Percentiles rank a stretch among this genome's conserved stretches.
phyloP scores from a whole-genome alignment of 2,888 invertebrate species.

The Acrobasis repandana region DNA sequence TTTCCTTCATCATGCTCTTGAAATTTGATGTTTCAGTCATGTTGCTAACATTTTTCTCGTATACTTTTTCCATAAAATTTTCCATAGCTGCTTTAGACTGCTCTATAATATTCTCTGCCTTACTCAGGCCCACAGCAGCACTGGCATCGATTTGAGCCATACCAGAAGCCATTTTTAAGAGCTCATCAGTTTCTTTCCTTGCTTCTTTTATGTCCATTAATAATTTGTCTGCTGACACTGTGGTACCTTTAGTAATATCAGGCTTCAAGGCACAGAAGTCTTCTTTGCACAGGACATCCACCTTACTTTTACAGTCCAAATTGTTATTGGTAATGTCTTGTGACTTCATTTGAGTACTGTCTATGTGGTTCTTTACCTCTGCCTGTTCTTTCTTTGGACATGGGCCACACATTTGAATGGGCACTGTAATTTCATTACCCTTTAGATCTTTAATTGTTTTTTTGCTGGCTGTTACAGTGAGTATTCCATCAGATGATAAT shows the following conservation, averaged over 20 bases:
- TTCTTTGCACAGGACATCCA: slow-evolving; percentile 41
- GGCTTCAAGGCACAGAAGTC: slow-evolving; percentile 47
- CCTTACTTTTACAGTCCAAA: slow-evolving; percentile 35
- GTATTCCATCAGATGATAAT: slow-evolving; percentile 53
- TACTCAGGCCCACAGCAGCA: not conserved
- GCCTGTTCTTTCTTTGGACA: slow-evolving; percentile 28
- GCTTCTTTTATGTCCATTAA: slow-evolving; percentile 25
- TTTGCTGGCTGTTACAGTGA: slow-evolving; percentile 46
- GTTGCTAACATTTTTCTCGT: slow-evolving; percentile 30
- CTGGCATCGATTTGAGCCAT: slow-evolving; percentile 18
- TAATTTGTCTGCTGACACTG: slow-evolving; percentile 29
- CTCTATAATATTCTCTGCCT: slow-evolving; percentile 29
- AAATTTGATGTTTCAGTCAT: slow-evolving; percentile 34
- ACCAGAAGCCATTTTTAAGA: slow-evolving; percentile 27
- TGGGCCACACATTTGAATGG: slow-evolving; percentile 44
- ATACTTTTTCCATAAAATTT: slow-evolving; percentile 36
- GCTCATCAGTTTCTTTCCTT: slow-evolving; percentile 34
- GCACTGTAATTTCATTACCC: slow-evolving; percentile 46
- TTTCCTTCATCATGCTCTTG: slow-evolving; percentile 33
- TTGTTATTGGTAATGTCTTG: slow-evolving; percentile 33
- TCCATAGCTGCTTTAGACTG: slow-evolving; percentile 33
- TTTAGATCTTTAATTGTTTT: slow-evolving; percentile 28
- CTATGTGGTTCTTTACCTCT: slow-evolving; percentile 22
- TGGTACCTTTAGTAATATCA: slow-evolving; percentile 28
- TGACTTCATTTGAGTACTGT: slow-evolving; percentile 24